Conservation (phyloP, 2,888 invertebrate species). For the Phasia obesa region DNA sequence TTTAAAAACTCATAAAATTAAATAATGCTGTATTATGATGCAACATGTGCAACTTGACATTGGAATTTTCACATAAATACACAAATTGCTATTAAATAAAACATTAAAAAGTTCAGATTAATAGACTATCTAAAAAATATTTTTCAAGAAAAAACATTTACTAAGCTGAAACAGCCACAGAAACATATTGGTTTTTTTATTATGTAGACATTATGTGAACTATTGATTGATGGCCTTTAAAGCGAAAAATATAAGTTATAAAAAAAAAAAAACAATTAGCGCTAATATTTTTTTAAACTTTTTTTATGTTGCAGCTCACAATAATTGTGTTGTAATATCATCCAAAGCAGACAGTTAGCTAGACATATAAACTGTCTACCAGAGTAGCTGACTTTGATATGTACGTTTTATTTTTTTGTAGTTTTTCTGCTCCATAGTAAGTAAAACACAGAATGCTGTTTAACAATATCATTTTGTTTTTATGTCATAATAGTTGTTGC, state of each 20-base stretch:
- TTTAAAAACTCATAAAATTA: too few relatives aligned
- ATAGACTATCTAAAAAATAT: background rate
- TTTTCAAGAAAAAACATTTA: background rate
- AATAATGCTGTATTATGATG: too few relatives aligned
- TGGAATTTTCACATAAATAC: background rate
- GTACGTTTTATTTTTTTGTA: background rate
- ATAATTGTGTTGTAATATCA: background rate
- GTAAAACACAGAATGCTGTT: constrained; percentile 3
- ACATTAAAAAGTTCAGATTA: background rate
- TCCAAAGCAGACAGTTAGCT: background rate
- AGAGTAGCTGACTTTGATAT: constrained; percentile 4
- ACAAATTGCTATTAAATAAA: background rate
- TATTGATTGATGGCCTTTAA: too few relatives aligned
- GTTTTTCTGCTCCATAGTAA: background rate
- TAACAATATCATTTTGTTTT: constrained; percentile 13
- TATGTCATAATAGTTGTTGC: constrained; percentile 47
- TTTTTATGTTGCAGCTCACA: background rate
- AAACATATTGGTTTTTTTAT: too few relatives aligned
- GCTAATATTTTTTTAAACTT: too few relatives aligned
- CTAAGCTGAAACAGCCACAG: background rate
- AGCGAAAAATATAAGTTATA: too few relatives aligned
- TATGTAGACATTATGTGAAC: too few relatives aligned
- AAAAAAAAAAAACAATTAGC: too few relatives aligned
- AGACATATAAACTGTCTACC: background rate
- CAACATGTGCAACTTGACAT: background rate